Percentiles rank a stretch among this genome's conserved stretches.
phyloP scores from a whole-genome alignment of 2,888 invertebrate species.

The Nephrotoma guestfalica region DNA sequence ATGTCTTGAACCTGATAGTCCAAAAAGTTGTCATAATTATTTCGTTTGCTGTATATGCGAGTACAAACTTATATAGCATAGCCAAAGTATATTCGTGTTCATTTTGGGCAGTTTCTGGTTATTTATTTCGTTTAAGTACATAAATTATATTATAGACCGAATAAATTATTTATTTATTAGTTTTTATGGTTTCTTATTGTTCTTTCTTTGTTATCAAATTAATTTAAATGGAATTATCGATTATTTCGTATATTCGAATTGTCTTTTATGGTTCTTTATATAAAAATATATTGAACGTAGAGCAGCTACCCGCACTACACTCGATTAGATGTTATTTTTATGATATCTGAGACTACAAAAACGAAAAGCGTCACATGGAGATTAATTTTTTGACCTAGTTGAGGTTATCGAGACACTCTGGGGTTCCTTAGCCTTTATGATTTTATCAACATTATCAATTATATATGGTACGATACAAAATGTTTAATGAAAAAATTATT shows the following conservation, averaged over 20 bases:
- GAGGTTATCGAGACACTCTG: neutral
- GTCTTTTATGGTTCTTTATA: neutral
- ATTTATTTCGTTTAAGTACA: neutral
- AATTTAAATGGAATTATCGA: neutral
- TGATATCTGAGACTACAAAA: neutral
- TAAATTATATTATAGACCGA: neutral
- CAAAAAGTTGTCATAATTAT: no score
- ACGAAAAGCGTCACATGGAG: neutral
- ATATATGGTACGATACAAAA: no score
- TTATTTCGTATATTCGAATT: neutral
- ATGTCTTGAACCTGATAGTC: no score
- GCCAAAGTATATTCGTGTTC: neutral
- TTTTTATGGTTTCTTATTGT: neutral
- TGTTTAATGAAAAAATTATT: no score
- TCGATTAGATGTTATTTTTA: neutral
- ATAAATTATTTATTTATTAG: neutral
- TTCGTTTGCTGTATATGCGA: neutral
- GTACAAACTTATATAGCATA: neutral
- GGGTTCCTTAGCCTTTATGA: neutral
- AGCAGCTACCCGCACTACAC: neutral
- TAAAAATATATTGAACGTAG: neutral
- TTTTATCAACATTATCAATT: neutral
- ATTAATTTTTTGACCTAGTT: neutral
- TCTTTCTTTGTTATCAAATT: neutral
- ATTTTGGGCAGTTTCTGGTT: neutral